phyloP scores from a whole-genome alignment of 2,797 vertebrate genomes.

The Luscinia luscinia region DNA sequence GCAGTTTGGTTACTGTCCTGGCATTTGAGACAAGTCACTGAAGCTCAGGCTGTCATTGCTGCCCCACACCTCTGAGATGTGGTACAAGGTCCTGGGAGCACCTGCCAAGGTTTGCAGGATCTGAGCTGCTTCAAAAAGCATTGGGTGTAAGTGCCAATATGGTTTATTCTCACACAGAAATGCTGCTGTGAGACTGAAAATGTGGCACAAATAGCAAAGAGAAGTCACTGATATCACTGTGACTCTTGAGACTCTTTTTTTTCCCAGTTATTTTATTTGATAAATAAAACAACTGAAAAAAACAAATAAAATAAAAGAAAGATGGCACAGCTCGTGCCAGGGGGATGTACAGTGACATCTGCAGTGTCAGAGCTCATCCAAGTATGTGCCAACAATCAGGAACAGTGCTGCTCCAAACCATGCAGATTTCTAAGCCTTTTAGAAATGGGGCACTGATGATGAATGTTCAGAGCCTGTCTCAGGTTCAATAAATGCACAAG shows the following conservation, averaged over 20 bases:
- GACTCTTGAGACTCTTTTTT: background rate
- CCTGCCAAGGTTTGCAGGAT: background rate
- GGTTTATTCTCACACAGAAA: background rate
- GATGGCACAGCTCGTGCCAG: background rate
- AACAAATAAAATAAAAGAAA: background rate
- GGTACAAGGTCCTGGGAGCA: background rate
- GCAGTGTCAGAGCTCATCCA: background rate
- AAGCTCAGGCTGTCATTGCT: background rate
- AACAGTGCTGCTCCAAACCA: background rate
- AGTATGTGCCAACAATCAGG: background rate
- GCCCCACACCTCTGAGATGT: background rate
- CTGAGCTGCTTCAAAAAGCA: background rate
- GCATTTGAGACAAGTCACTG: background rate
- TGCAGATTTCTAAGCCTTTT: background rate
- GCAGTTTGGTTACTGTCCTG: background rate
- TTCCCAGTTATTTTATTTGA: background rate
- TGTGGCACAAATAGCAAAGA: background rate
- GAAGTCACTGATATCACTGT: background rate
- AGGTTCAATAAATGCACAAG: background rate
- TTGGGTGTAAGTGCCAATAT: background rate
- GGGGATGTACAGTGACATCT: background rate
- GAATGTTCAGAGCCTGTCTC: background rate
- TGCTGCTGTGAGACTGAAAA: background rate
- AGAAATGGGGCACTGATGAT: background rate
- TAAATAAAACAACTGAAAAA: background rate